These are phyloP conservation scores for Cynopterus sphinx DNA, from an alignment of 2,797 vertebrate species.

Conservation along the genomic window DNA sequence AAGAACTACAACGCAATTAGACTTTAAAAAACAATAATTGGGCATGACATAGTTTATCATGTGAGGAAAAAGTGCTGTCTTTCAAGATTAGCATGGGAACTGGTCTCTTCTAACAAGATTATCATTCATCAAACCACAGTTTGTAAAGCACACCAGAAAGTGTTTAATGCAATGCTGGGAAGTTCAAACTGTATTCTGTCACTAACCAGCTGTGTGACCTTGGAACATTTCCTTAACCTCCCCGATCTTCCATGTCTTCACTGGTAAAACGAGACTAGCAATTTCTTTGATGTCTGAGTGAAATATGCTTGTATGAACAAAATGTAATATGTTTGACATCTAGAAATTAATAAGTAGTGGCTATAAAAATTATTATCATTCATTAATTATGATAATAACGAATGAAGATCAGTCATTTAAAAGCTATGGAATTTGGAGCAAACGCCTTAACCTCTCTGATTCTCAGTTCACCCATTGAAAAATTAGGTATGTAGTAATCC, in stretches of 20 bases:
- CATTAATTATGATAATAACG: not conserved
- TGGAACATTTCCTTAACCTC: slow-evolving; percentile 36
- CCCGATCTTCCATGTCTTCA: not conserved
- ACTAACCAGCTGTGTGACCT: slow-evolving; percentile 4
- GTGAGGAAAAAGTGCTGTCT: not conserved
- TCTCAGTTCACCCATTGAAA: slow-evolving; percentile 25
- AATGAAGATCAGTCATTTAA: not conserved
- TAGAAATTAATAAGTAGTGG: slow-evolving; percentile 19
- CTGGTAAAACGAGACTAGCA: slow-evolving; percentile 4
- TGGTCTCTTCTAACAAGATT: slow-evolving; percentile 13
- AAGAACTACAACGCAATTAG: not conserved
- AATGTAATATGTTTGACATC: not conserved
- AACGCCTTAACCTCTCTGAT: not conserved
- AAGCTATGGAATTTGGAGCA: not conserved
- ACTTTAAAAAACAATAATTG: not conserved
- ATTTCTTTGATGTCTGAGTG: slow-evolving; percentile 20
- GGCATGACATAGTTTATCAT: not conserved
- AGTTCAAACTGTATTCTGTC: not conserved
- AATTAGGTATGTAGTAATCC: not conserved
- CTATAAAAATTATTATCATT: slow-evolving; percentile 28
- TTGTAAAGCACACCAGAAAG: slow-evolving; percentile 12
- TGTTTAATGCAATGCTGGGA: not conserved
- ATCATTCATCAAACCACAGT: not conserved
- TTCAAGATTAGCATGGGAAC: not conserved
- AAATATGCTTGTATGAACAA: slow-evolving; percentile 26